Base-by-base conservation (phyloP, 2,888 invertebrate genomes). In the Spialia ferax region DNA sequence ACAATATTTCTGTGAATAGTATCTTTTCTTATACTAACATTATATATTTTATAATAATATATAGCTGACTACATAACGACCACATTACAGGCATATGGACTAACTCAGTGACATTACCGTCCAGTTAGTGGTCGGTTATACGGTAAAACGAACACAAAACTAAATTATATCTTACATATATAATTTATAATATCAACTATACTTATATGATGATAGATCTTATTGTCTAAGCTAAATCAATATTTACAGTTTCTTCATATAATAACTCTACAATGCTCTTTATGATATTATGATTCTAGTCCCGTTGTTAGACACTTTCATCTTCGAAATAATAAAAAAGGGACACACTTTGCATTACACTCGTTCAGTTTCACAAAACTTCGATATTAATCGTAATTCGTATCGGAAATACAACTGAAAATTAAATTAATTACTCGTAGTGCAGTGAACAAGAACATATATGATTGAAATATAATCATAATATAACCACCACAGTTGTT, bases 111-210 rank as follows among this genome's bases (percentile, higher is more conserved):
- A n/a, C 42, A 42, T 7, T 32, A 52, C 18, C 18, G 23, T 32
- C 32, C 20, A 15, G 15, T 57, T 32, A 35, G 52, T 59, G 75
- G 77, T 76, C 81, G 75, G 74, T 74, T 64, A 78, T 78, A 78
- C 84, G 87, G 87, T 90, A 89, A 89, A 90, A 83, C 81, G 89
- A 90, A 91, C 87, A 88, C 88, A 77, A 52, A 87, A 84, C n/a
- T 89, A 87, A 85, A 87, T 77, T 83, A 52, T 89, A 86, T 89
- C 83, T 87, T 88, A 88, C 82, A 85, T 85, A 87, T 82, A 87
- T 57, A 57, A 56, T 56, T 56, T 82, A 72, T 74, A 77, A 83
- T 84, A 84, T 87, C 85, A 86, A 83, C 80, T 83, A 76, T 74
- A 80, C 78, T 84, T 86, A 83, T 82, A 81, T 82, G 77, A 84